Percentiles rank a stretch among this genome's conserved stretches.
phyloP scores from a whole-genome alignment of 2,888 invertebrate genomes.

The Gibbula magus region DNA sequence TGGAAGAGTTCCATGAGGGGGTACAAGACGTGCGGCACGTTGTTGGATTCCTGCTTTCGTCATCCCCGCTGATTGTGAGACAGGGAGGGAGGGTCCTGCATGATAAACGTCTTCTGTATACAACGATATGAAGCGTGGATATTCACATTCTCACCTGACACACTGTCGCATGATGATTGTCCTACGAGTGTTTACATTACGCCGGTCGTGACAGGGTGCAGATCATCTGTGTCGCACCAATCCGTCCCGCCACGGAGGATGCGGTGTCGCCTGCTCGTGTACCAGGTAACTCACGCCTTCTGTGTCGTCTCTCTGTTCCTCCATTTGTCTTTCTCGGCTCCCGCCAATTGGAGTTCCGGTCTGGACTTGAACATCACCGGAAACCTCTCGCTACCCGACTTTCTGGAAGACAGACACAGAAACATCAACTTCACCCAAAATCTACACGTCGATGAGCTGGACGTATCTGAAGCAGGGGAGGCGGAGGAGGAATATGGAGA shows the following conservation, averaged over 20 bases:
- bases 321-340: neutral
- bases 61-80: neutral
- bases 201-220: conserved; percentile 2
- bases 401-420: neutral
- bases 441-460: neutral
- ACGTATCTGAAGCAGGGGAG: neutral
- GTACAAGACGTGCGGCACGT: conserved; percentile 7
- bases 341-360: neutral
- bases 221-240: neutral
- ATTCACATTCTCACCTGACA: too few species aligned
- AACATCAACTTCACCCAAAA: neutral
- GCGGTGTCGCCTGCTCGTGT: conserved; percentile 13
- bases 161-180: neutral
- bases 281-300: neutral
- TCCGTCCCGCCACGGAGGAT: neutral
- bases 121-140: too few species aligned
- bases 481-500: neutral
- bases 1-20: neutral
- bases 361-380: neutral
- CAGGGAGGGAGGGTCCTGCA: neutral
- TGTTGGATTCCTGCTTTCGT: neutral
- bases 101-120: too few species aligned
- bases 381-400: neutral
- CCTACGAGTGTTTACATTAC: neutral
- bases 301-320: neutral